These are phyloP conservation scores for Hylaeus volcanicus DNA, from an alignment of 1,140 invertebrate species.

Conservation along the genomic window DNA sequence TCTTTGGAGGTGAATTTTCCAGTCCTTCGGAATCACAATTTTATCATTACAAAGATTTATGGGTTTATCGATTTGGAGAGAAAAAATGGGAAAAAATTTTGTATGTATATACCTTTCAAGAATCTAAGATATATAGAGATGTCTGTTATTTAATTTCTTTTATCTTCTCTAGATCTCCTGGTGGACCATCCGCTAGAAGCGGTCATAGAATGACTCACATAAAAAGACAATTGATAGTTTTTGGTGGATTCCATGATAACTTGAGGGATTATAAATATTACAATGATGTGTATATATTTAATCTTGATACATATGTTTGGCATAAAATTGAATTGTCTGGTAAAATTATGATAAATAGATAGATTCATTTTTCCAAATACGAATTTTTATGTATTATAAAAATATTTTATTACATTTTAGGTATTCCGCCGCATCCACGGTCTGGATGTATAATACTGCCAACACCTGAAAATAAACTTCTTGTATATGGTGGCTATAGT, in stretches of 20 bases:
- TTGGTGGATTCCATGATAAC: constrained; percentile 96
- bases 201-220: constrained; percentile 93
- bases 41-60: constrained; percentile 96
- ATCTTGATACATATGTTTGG: constrained; percentile 91
- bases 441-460: constrained; percentile 85
- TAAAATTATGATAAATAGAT: constrained; percentile 50
- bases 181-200: constrained; percentile 91
- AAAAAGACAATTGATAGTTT: constrained; percentile 91
- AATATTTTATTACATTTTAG: constrained; percentile 61
- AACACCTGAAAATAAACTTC: constrained; percentile 79
- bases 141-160: constrained; percentile 43
- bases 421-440: constrained; percentile 84
- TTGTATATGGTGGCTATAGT: constrained; percentile 94
- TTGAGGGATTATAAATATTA: constrained; percentile 93
- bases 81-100: constrained; percentile 94
- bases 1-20: constrained; percentile 97
- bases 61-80: constrained; percentile 89
- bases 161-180: constrained; percentile 81
- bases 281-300: constrained; percentile 93
- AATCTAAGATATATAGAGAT: neutral
- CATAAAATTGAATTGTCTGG: constrained; percentile 86
- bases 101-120: constrained; percentile 71
- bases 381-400: constrained; percentile 10
- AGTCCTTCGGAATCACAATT: constrained; percentile 95
- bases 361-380: neutral